These are phyloP conservation scores for Galagoides demidoff DNA, from an alignment of 2,797 vertebrate species.

Conservation along the genomic window DNA sequence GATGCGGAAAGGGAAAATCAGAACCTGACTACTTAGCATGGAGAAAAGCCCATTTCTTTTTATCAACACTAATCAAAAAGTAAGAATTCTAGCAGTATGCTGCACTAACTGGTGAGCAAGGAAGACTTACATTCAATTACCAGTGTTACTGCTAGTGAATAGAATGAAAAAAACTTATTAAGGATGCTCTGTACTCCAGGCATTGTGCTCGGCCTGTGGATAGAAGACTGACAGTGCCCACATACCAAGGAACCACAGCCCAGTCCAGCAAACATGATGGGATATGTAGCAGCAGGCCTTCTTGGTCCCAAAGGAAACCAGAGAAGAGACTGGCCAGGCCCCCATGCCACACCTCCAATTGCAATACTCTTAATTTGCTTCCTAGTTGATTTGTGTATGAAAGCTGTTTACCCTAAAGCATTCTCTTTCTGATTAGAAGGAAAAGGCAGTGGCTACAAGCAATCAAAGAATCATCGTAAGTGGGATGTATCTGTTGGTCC, in stretches of 20 bases:
- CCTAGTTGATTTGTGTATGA: neutral
- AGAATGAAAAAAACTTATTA: neutral
- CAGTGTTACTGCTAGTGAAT: fast-evolving
- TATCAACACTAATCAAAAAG: neutral
- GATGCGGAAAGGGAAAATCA: neutral
- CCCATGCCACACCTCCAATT: no score
- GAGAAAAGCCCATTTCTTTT: neutral
- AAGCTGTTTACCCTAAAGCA: neutral
- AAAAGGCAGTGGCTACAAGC: neutral
- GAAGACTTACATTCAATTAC: neutral
- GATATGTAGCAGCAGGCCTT: neutral
- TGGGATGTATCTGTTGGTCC: neutral
- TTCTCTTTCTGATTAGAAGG: neutral
- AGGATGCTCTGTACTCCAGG: neutral
- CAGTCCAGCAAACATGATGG: neutral
- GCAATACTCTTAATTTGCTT: neutral
- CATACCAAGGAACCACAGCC: fast-evolving
- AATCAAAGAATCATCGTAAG: no score
- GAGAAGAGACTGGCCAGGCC: neutral
- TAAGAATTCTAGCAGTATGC: neutral
- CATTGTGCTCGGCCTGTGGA: no score
- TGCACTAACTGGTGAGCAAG: fast-evolving
- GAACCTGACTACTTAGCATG: neutral
- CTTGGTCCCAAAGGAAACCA: fast-evolving
- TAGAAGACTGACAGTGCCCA: neutral